Evolutionary conservation across 2,797 vertebrate species (phyloP), one percentile per base, ranked within the genome.

Genomic region (Merluccius polli): DNA sequence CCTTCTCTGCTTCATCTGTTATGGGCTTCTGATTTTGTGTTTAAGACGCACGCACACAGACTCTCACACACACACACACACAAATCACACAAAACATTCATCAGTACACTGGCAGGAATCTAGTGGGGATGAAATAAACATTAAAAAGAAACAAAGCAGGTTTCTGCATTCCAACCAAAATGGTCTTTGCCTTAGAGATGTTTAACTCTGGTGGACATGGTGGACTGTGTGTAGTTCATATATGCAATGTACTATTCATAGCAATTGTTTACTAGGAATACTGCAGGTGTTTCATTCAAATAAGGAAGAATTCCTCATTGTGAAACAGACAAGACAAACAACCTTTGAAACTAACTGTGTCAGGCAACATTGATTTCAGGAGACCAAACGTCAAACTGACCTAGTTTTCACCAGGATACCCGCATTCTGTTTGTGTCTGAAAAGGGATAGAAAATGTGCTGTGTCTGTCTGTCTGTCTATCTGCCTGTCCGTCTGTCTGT

Each of bases 331-430:
- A 73, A 78, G 77, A 38, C 84, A 77, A 85, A 83, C 76, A 75
- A 74, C 71, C 63, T 68, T 72, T 74, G 41, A 85, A 86, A 75
- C 73, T 63, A 73, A 74, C 67, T 35, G 33, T 77, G 36, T 75
- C 74, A 75, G 79, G 78, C 18, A 44, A 81, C 82, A 83, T 83
- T 73, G 85, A 88, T 90, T 83, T 84, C 74, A 71, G 70, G 75
- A 85, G 83, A 89, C 76, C 81, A 84, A 81, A 71, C 32, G 3
- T 70, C 77, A 30, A 29, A 83, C 74, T 88, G 86, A 86, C 82
- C 87, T 72, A 86, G 71, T 81, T 90, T 84, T 78, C 71, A 77
- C 79, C 77, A 75, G 80, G 69, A 5, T 16, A 38, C 24, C 44
- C 59, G 73, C 70, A 72, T 63, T 63, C 18, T 10, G 48, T 67